Evolutionary conservation across 2,888 invertebrate genomes (phyloP).

Genomic region (Apotomis turbidana): DNA sequence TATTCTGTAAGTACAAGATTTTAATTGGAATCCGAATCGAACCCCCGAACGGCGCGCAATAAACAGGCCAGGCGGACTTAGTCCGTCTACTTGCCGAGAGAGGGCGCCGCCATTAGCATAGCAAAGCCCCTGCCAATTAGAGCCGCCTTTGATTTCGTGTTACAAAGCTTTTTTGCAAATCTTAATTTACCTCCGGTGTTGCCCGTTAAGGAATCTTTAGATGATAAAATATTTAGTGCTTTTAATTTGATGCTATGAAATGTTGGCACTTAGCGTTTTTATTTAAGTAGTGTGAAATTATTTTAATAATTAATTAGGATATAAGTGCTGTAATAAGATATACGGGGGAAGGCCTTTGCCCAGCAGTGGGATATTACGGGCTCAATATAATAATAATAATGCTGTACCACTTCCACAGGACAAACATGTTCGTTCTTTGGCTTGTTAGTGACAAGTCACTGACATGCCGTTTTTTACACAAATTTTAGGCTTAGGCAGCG

Average conservation of each 20-base stretch:
- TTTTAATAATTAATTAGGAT: too few relatives aligned
- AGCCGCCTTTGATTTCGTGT: slow-evolving; percentile 66
- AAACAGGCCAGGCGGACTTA: slow-evolving; percentile 25
- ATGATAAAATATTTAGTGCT: slow-evolving; percentile 8
- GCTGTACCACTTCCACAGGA: too few relatives aligned
- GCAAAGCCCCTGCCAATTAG: slow-evolving; percentile 62
- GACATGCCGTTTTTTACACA: too few relatives aligned
- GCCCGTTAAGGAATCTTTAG: slow-evolving; percentile 30
- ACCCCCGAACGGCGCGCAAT: slow-evolving; percentile 2
- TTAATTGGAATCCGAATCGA: slow-evolving; percentile 1
- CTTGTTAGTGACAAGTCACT: too few relatives aligned
- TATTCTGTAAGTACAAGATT: neutral
- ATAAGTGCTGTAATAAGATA: too few relatives aligned
- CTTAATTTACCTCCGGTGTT: slow-evolving; percentile 63
- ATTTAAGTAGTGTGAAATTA: too few relatives aligned
- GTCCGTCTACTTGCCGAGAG: slow-evolving; percentile 59
- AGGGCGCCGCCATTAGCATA: slow-evolving; percentile 68
- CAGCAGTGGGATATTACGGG: too few relatives aligned
- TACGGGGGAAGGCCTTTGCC: too few relatives aligned
- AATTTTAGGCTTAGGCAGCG: too few relatives aligned
- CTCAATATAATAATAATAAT: too few relatives aligned
- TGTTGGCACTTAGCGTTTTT: too few relatives aligned
- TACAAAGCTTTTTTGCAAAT: slow-evolving; percentile 69
- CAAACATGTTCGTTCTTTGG: too few relatives aligned
- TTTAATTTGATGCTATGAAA: neutral